Conservation (phyloP, 2,113 vertebrate species). For the Cisticola juncidis region DNA sequence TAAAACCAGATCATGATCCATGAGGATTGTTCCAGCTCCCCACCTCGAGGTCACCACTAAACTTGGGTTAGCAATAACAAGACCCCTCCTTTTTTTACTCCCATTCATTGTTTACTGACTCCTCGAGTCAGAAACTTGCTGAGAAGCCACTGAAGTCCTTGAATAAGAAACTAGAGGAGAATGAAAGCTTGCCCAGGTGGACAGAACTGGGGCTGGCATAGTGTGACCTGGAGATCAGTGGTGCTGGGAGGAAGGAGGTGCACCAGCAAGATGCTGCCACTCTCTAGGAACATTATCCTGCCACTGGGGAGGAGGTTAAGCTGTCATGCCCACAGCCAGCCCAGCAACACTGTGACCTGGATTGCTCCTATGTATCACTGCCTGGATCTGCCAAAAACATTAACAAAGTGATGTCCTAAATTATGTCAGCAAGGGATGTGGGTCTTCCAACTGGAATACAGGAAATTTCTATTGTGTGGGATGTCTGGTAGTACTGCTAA, state of each 20-base stretch:
- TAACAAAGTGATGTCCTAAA: neutral
- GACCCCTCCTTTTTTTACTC: neutral
- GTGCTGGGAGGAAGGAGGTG: neutral
- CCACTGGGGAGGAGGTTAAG: neutral
- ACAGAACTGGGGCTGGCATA: neutral
- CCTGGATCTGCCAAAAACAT: neutral
- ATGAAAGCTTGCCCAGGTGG: neutral
- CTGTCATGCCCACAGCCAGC: neutral
- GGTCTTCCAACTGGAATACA: neutral
- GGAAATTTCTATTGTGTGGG: neutral
- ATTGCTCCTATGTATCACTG: neutral
- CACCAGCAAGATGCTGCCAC: neutral
- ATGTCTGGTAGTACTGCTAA: neutral
- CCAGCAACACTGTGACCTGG: neutral
- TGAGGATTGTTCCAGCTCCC: neutral
- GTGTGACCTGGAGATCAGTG: neutral
- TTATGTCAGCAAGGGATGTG: neutral
- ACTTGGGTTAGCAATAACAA: neutral
- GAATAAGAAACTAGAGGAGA: neutral
- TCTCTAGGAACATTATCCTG: neutral
- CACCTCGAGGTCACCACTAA: rapidly evolving
- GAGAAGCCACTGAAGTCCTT: neutral
- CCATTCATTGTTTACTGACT: neutral
- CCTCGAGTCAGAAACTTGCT: neutral
- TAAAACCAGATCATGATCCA: neutral